These are phyloP conservation scores for Eupithecia dodoneata DNA, from an alignment of 2,888 invertebrate genomes.

Conservation along the genomic window DNA sequence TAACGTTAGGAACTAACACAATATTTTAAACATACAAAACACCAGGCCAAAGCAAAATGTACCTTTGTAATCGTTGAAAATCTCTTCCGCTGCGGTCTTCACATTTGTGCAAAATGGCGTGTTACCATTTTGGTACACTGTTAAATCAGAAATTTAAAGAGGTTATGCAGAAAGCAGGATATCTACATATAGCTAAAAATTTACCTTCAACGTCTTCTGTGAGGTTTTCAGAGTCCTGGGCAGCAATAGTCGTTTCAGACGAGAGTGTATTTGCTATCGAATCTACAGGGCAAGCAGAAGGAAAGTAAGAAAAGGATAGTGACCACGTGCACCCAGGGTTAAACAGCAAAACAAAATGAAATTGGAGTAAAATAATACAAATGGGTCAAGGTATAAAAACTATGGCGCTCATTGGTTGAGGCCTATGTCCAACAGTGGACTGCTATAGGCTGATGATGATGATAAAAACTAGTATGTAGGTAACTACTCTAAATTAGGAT, in stretches of 20 bases:
- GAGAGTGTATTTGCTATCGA: slow-evolving; percentile 57
- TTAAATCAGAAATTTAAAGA: slow-evolving; percentile 43
- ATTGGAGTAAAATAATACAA: slow-evolving; percentile 47
- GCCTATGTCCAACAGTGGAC: no score
- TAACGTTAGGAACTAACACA: slow-evolving; percentile 2
- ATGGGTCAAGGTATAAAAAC: background rate
- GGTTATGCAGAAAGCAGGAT: slow-evolving; percentile 40
- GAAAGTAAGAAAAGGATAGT: slow-evolving; percentile 45
- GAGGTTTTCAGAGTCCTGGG: slow-evolving; percentile 47
- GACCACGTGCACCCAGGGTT: slow-evolving; percentile 54
- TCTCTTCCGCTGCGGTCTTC: slow-evolving; percentile 28
- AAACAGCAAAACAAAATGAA: slow-evolving; percentile 7
- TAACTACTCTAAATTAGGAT: background rate
- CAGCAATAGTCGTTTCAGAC: slow-evolving; percentile 46
- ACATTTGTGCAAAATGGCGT: slow-evolving; percentile 29
- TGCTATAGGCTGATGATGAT: no score
- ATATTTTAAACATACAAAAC: slow-evolving; percentile 14
- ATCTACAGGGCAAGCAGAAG: slow-evolving; percentile 61
- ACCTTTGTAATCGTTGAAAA: slow-evolving; percentile 45
- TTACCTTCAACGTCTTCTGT: slow-evolving; percentile 54
- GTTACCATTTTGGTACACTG: slow-evolving; percentile 44
- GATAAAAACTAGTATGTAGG: background rate
- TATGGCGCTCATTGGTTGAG: no score
- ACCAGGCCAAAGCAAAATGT: slow-evolving; percentile 29
- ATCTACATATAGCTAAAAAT: slow-evolving; percentile 24